Conservation (phyloP, 2,888 invertebrate species). For the Rhopalosiphum nymphaeae region DNA sequence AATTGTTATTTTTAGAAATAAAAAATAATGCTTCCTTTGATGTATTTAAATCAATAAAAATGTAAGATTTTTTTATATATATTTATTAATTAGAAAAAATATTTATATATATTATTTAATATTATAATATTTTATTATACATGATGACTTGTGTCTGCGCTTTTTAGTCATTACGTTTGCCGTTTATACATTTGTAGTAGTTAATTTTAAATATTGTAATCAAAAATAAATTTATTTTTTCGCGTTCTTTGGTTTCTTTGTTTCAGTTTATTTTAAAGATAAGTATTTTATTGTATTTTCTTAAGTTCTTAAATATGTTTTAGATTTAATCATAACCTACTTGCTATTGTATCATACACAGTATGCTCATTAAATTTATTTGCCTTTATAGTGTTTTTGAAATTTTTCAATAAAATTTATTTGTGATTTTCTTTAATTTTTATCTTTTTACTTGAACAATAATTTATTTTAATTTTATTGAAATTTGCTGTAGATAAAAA, state of each 20-base stretch:
- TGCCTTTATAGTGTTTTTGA: not conserved
- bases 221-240: not conserved
- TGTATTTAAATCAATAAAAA: conserved; percentile 1
- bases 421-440: not conserved
- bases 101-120: not conserved
- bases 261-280: not conserved
- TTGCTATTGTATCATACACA: not conserved
- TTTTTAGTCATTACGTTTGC: not conserved
- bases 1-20: not conserved
- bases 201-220: not conserved
- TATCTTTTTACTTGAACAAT: not conserved
- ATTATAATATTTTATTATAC: not conserved
- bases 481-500: not conserved
- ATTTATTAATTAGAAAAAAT: not conserved
- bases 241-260: not conserved
- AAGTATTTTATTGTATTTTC: not conserved
- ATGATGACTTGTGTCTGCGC: not conserved
- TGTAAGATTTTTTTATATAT: not conserved
- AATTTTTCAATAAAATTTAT: not conserved
- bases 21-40: conserved; percentile 23
- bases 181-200: not conserved
- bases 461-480: not conserved
- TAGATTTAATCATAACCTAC: not conserved
- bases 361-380: not conserved
- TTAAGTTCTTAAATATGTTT: not conserved